Evolutionary conservation across 2,797 vertebrate genomes (phyloP).

Genomic region (Delichon dasypus): DNA sequence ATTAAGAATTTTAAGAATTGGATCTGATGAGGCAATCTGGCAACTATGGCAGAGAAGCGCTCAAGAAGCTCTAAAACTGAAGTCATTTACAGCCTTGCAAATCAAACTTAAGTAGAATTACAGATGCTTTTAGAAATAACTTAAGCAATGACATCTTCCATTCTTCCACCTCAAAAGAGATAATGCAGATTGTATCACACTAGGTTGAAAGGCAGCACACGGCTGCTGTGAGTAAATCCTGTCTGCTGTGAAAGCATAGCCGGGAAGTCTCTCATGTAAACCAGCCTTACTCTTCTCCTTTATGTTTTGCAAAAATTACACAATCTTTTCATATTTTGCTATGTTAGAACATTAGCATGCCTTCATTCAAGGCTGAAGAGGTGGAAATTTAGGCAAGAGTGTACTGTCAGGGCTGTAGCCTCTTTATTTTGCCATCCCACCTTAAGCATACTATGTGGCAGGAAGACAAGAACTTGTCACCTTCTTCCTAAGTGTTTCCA

Average conservation of each 20-base stretch:
- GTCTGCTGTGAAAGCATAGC: neutral
- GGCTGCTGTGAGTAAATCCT: neutral
- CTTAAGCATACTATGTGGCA: neutral
- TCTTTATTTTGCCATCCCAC: neutral
- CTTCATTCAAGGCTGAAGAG: neutral
- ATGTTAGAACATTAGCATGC: neutral
- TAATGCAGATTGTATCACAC: neutral
- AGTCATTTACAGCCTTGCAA: neutral
- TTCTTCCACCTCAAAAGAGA: neutral
- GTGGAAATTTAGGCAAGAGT: neutral
- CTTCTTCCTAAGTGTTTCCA: neutral
- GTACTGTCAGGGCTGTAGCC: neutral
- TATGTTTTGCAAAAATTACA: neutral
- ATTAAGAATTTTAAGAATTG: neutral
- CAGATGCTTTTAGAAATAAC: neutral
- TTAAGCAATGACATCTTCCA: neutral
- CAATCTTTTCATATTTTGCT: neutral
- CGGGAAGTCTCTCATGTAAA: neutral
- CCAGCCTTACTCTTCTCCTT: neutral
- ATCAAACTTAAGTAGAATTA: neutral
- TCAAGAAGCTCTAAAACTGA: neutral
- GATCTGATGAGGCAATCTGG: neutral
- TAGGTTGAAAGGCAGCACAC: neutral
- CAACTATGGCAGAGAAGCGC: neutral
- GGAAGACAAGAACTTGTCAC: neutral